These are phyloP conservation scores for Hypolimnas misippus DNA, from an alignment of 2,888 invertebrate genomes.

Conservation along the genomic window DNA sequence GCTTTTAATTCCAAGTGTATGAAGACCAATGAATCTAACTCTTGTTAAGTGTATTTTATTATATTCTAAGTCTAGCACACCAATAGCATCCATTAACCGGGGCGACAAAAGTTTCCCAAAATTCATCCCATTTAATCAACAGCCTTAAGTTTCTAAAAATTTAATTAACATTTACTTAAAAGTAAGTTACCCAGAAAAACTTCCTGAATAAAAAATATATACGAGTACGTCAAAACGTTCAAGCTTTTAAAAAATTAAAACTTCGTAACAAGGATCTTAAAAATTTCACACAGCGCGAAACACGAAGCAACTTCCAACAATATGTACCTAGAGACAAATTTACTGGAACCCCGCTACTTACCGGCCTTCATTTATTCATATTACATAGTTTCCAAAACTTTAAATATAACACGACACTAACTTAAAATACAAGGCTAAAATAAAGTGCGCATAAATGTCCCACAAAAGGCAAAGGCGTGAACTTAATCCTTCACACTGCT, in stretches of 20 bases:
- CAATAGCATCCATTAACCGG: no score
- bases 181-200: neutral
- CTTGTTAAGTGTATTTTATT: no score
- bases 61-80: no score
- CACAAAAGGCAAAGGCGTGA: no score
- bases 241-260: constrained; percentile 22
- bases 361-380: neutral
- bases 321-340: constrained; percentile 28
- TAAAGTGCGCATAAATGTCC: no score
- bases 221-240: neutral
- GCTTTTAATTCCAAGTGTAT: no score
- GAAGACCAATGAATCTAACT: no score
- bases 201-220: neutral
- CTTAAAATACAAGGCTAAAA: neutral
- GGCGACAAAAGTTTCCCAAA: no score
- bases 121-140: no score
- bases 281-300: constrained; percentile 12
- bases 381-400: neutral
- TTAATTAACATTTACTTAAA: neutral
- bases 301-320: constrained; percentile 19
- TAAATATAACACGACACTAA: neutral
- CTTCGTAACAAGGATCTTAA: constrained; percentile 20
- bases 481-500: no score
- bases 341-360: constrained; percentile 2
- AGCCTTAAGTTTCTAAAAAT: no score